phyloP scores from a whole-genome alignment of 1,140 invertebrate species.

The Camponotus pennsylvanicus region DNA sequence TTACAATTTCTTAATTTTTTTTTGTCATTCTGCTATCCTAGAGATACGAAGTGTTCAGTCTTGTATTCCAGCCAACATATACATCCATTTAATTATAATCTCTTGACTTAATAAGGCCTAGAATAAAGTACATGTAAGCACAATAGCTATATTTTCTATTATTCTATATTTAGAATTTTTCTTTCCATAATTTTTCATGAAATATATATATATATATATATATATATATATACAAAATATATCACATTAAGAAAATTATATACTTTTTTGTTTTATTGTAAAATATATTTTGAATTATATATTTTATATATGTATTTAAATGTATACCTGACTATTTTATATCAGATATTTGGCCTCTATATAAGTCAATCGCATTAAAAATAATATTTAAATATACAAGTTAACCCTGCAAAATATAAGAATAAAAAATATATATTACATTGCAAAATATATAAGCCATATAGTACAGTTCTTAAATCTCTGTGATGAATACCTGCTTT shows the following conservation, averaged over 20 bases:
- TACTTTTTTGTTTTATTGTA: neutral
- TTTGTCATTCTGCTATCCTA: slow-evolving; percentile 66
- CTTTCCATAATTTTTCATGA: neutral
- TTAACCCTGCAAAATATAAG: slow-evolving; percentile 42
- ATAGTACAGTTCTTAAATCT: neutral
- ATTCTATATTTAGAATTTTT: neutral
- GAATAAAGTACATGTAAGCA: slow-evolving; percentile 39
- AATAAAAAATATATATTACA: neutral
- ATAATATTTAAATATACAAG: slow-evolving; percentile 53
- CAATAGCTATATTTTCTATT: slow-evolving; percentile 36
- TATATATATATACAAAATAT: no score
- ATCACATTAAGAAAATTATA: no score
- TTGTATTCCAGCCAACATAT: slow-evolving; percentile 74
- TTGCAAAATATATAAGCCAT: neutral
- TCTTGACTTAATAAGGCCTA: slow-evolving; percentile 60
- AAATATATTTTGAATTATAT: neutral
- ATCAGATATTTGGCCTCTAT: slow-evolving; percentile 58
- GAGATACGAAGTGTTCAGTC: slow-evolving; percentile 79
- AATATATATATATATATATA: neutral
- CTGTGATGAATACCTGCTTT: slow-evolving; percentile 55
- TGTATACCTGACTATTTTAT: slow-evolving; percentile 54
- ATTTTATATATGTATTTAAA: neutral
- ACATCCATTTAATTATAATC: slow-evolving; percentile 55
- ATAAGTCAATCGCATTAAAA: slow-evolving; percentile 58
- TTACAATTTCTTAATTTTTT: slow-evolving; percentile 26